Conservation (phyloP, 2,113 vertebrate species). For the Paradisaea rubra region DNA sequence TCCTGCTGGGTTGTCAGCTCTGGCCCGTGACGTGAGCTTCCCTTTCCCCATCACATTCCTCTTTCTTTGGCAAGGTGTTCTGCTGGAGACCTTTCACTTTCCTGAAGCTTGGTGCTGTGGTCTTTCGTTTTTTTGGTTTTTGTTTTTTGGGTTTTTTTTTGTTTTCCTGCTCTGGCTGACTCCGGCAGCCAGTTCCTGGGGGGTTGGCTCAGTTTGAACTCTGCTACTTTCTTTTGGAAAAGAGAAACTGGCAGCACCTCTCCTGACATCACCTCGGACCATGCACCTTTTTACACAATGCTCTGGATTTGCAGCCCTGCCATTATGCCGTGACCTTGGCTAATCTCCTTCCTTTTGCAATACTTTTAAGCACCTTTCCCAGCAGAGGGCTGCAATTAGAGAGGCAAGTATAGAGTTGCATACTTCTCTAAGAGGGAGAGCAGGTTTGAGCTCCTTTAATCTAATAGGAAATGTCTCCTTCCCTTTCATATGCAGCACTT, state of each 20-base stretch:
- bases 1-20: neutral
- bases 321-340: constrained; percentile 7
- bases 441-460: constrained; percentile 27
- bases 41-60: neutral
- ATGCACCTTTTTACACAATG: neutral
- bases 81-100: neutral
- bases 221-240: neutral
- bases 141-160: neutral
- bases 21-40: neutral
- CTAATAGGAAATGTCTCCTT: constrained; percentile 32
- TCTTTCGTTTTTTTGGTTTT: neutral
- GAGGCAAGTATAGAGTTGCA: neutral
- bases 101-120: neutral
- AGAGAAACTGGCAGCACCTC: neutral
- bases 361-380: constrained; percentile 11
- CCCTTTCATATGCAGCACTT: constrained; percentile 31
- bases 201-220: neutral
- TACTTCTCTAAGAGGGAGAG: constrained; percentile 20
- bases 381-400: constrained; percentile 9
- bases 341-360: constrained; percentile 34
- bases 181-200: neutral
- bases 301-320: neutral
- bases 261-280: neutral
- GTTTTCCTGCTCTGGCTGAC: neutral
- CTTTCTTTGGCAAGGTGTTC: neutral